Base-by-base conservation (phyloP, 2,888 invertebrate genomes). In the Uropetala carovei region DNA sequence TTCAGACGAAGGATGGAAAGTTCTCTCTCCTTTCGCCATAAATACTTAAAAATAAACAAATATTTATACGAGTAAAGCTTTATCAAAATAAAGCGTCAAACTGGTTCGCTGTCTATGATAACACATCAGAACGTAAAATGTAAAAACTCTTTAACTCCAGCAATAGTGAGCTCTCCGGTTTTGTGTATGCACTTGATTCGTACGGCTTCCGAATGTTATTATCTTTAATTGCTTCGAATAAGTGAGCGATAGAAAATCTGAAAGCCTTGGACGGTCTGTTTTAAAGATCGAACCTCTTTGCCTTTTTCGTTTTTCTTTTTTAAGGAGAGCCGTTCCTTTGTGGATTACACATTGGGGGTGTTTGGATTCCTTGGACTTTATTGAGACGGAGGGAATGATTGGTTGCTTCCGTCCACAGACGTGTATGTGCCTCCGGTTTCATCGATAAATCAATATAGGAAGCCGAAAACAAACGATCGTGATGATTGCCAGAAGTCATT, bases 301-400 rank as follows among this genome's bases (percentile, higher is more conserved):
- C 7, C 27, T 27, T 1, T 22, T 75, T 22, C 22, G 27, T 13
- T 13, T 27, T 75, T 75, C 13, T 27, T 75, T 75, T 75, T 75
- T 27, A n/a, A 75, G 22, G 75, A 75, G 13, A 22, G 75, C 27
- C 75, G n/a, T 75, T 75, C 27, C 75, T 75, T 75, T 75, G 27
- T 75, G 75, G 75, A 75, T 75, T 75, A 75, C 75, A 75, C 10
- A 27, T 22, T 13, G 75, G 22, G 75, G 22, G 27, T 75, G 75
- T 75, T 75, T 75, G 75, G 75, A 22, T 75, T 75, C 75, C 27
- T 75, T 75, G 75, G 22, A 22, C 75, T 75, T 75, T 75, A 13
- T 9, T 13, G 75, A 75, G 75, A 9, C 3, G 43, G 43, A 75
- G 13, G 22, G 10, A 75, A 27, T 75, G 75, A n/a, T n/a, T 75